Percentiles rank a stretch among this genome's conserved stretches.
These are phyloP conservation scores for Chrysina gloriosa DNA, from an alignment of 2,888 invertebrate species.

Conservation along the genomic window DNA sequence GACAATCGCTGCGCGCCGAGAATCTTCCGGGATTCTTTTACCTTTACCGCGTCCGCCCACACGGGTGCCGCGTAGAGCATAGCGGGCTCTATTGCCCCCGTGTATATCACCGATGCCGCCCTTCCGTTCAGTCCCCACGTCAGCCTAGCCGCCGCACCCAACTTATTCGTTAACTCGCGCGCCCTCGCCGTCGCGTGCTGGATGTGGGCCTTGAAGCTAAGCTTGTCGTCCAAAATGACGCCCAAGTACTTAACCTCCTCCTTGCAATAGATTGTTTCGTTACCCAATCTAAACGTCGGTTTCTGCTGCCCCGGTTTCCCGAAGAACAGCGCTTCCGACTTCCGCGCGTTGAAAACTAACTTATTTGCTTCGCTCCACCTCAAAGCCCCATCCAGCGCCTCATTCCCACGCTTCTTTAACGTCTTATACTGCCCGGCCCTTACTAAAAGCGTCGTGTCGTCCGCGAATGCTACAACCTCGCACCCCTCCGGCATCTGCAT, in stretches of 20 bases:
- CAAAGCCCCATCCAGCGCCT: background rate
- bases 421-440: background rate
- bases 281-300: constrained; percentile 38
- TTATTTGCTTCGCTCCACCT: constrained; percentile 10
- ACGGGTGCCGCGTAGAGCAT: constrained; percentile 38
- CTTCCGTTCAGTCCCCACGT: constrained; percentile 34
- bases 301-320: constrained; percentile 24
- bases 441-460: constrained; percentile 34
- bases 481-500: constrained; percentile 14
- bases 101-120: constrained; percentile 30
- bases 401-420: background rate
- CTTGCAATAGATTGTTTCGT: constrained; percentile 16
- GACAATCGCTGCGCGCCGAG: background rate
- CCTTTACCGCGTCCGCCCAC: constrained; percentile 21
- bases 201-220: constrained; percentile 16
- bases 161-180: constrained; percentile 16
- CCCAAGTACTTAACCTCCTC: constrained; percentile 37
- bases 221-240: constrained; percentile 18
- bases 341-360: constrained; percentile 36
- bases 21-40: constrained; percentile 6
- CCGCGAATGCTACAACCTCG: constrained; percentile 41
- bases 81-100: constrained; percentile 38
- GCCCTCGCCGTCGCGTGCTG: constrained; percentile 7
- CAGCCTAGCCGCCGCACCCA: constrained; percentile 16
- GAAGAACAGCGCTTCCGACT: too few relatives aligned